A percentile compares a stretch with the other conserved stretches of the same genome.
phyloP scores from a whole-genome alignment of 1,140 invertebrate genomes.

The Pseudomyrmex pallidus region DNA sequence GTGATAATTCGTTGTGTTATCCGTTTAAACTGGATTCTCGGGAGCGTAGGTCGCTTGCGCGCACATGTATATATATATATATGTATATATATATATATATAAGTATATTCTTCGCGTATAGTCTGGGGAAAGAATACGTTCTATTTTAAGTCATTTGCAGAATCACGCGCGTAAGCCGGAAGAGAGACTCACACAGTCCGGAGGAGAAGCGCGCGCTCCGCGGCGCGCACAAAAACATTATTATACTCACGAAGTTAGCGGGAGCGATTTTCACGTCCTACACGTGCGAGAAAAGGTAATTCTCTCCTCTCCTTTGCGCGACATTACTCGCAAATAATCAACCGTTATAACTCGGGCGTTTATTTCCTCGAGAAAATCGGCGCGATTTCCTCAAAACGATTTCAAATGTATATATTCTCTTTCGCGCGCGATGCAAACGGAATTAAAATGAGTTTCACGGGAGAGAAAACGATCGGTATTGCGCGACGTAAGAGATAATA shows the following conservation, averaged over 20 bases:
- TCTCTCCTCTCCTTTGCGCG: background rate
- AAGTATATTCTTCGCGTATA: background rate
- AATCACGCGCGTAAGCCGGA: background rate
- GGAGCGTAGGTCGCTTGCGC: background rate
- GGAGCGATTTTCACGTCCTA: conserved; percentile 26
- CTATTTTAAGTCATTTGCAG: conserved; percentile 20
- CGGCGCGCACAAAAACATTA: conserved; percentile 17
- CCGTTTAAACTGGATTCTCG: background rate
- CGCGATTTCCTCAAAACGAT: conserved; percentile 25
- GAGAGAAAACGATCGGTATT: conserved; percentile 1
- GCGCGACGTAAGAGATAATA: conserved; percentile 15
- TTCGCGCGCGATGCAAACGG: background rate
- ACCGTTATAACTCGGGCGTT: background rate
- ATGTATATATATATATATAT: no score
- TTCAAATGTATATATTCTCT: conserved; percentile 5
- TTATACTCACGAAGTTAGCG: conserved; percentile 17
- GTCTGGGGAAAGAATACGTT: background rate
- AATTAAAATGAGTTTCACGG: conserved; percentile 31
- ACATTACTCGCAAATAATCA: conserved; percentile 36
- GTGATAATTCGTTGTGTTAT: conserved; percentile 39
- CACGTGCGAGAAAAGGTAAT: conserved; percentile 31
- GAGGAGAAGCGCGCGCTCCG: background rate
- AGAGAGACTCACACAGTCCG: background rate
- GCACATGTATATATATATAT: no score
- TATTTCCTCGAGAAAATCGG: conserved; percentile 13